These are phyloP conservation scores for Tenebrio molitor DNA, from an alignment of 1,140 invertebrate genomes.

Conservation along the genomic window DNA sequence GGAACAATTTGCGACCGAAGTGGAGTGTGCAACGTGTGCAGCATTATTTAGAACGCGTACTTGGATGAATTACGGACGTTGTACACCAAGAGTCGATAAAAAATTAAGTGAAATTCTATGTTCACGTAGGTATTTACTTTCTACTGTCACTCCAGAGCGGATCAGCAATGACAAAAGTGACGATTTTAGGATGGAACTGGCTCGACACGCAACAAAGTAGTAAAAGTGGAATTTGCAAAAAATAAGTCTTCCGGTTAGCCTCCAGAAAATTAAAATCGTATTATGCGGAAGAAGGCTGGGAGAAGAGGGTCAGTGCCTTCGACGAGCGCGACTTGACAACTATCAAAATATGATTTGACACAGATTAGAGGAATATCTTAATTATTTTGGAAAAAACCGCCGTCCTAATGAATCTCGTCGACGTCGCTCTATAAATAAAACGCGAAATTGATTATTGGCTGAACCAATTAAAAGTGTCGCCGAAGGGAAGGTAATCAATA, in stretches of 20 bases:
- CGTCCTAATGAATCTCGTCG: not conserved
- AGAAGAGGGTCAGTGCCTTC: conserved; percentile 7
- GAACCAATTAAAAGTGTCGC: conserved; percentile 14
- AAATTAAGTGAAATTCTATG: conserved; percentile 32
- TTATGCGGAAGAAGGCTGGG: not conserved
- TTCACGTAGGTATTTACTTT: conserved; percentile 31
- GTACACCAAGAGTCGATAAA: conserved; percentile 1
- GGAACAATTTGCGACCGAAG: too few species aligned
- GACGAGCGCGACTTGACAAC: too few species aligned
- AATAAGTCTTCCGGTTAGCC: conserved; percentile 2
- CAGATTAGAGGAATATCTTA: conserved; percentile 28
- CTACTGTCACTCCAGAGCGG: conserved; percentile 10
- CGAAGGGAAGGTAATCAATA: conserved; percentile 4
- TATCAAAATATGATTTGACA: conserved; percentile 3
- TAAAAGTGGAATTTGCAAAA: conserved; percentile 25
- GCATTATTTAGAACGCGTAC: too few species aligned
- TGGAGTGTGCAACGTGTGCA: too few species aligned
- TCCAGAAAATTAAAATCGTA: conserved; percentile 9
- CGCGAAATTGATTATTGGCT: conserved; percentile 8
- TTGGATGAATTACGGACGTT: too few species aligned
- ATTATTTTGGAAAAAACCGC: conserved; percentile 12
- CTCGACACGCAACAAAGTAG: not conserved
- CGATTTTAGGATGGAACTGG: not conserved
- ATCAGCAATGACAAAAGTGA: conserved; percentile 10
- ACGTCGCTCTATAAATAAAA: conserved; percentile 21